Base-by-base conservation (phyloP, 2,113 vertebrate species). In the Hoplias malabaricus region DNA sequence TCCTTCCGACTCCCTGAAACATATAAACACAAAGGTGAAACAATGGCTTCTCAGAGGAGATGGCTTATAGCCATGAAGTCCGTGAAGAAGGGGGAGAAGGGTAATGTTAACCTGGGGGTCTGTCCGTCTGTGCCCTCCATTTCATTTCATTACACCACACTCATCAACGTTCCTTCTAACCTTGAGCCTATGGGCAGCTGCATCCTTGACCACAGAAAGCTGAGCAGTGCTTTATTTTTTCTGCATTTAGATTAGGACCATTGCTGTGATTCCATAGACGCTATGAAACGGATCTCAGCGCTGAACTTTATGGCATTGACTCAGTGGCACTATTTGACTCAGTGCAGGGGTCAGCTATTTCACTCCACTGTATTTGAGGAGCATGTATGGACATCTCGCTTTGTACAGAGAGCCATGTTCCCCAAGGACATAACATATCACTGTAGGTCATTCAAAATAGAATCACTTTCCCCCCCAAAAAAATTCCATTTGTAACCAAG, bases 361-460 rank as follows among this genome's bases (percentile, higher is more conserved):
- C 73, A 23, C 48, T 46, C 8, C 43, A 73, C 27, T 10, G 82
- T 82, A 59, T 81, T 82, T 79, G 50, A 81, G 25, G 36, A 53
- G 61, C 43, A 50, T 48, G 25, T 68, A 69, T 40, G 48, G 43
- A 78, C 54, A 48, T 77, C 40, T 59, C 53, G 23, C 75, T 23
- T n/a, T 46, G 56, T 42, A 67, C 57, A 66, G 69, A 53, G 43
- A 42, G 82, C 87, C 77, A 65, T 77, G 53, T 78, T 72, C 77
- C 66, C 19, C 84, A 86, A 87, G 87, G 88, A 89, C 86, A 81
- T 74, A 67, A 43, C 81, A 82, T 54, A 80, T 84, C 88, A 87
- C 81, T 84, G 21, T 59, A 71, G 72, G 56, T 74, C 84, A 86
- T 89, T 86, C 66, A 84, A 86, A 82, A 88, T 84, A 88, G 84